phyloP scores from a whole-genome alignment of 2,797 vertebrate species.

The Melanotaenia maccullochi region DNA sequence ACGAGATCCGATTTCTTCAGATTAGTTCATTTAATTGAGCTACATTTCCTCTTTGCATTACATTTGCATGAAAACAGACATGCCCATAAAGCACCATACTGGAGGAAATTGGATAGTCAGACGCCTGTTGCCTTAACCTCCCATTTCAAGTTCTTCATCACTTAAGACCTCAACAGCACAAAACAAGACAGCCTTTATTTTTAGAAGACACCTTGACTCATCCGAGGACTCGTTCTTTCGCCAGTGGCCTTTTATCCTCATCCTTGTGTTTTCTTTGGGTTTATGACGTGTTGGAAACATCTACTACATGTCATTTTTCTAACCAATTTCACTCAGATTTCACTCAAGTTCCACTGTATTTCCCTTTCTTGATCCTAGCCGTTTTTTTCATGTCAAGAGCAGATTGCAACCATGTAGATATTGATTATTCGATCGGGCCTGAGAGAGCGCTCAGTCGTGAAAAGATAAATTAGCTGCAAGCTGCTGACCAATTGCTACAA shows the following conservation, averaged over 20 bases:
- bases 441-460: slow-evolving; percentile 78
- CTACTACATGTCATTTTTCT: slow-evolving; percentile 4
- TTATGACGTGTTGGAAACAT: slow-evolving; percentile 15
- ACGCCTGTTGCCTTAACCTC: slow-evolving; percentile 69
- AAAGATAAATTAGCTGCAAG: slow-evolving; percentile 83
- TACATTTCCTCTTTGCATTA: slow-evolving; percentile 15
- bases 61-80: slow-evolving; percentile 5
- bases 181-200: slow-evolving; percentile 36
- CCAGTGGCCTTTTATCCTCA: slow-evolving; percentile 34
- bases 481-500: slow-evolving; percentile 81
- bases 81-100: slow-evolving; percentile 20
- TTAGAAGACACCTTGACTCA: slow-evolving; percentile 44
- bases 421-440: slow-evolving; percentile 78
- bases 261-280: slow-evolving; percentile 21
- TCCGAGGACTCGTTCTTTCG: slow-evolving; percentile 19
- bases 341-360: slow-evolving; percentile 35
- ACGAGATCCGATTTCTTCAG: neutral
- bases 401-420: slow-evolving; percentile 79
- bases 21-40: neutral
- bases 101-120: slow-evolving; percentile 23
- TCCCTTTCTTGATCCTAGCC: slow-evolving; percentile 40
- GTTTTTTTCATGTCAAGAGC: slow-evolving; percentile 69
- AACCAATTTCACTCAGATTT: slow-evolving; percentile 25
- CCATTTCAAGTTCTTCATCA: slow-evolving; percentile 39
- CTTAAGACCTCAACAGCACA: slow-evolving; percentile 21